These are phyloP conservation scores for Anodontia alba DNA, from an alignment of 2,888 invertebrate genomes.

Conservation along the genomic window DNA sequence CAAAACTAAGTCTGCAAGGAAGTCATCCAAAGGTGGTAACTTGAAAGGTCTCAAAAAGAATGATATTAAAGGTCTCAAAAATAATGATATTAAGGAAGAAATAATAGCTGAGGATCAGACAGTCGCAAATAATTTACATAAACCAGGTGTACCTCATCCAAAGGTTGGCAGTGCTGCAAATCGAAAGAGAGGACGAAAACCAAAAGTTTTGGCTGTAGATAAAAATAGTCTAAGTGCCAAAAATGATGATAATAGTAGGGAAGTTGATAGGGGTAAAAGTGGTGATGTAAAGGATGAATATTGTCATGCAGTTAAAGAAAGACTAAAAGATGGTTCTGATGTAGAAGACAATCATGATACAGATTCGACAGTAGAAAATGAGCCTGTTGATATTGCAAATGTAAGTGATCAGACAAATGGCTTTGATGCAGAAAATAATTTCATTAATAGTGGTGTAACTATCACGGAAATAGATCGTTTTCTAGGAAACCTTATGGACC, in stretches of 20 bases:
- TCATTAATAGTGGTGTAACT: not conserved
- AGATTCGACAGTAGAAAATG: not conserved
- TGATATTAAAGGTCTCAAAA: too few relatives aligned
- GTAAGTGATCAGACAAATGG: not conserved
- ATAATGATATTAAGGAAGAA: not conserved
- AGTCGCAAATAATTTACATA: not conserved
- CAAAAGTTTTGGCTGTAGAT: not conserved
- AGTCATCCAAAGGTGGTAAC: not conserved
- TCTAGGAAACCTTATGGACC: not conserved
- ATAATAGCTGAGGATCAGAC: not conserved
- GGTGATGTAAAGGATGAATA: conserved; percentile 6
- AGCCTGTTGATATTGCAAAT: not conserved
- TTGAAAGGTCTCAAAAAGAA: too few relatives aligned
- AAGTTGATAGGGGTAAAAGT: not conserved
- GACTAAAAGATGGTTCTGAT: not conserved
- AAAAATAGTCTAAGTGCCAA: not conserved
- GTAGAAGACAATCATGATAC: not conserved
- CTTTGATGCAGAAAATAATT: not conserved
- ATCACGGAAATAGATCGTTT: not conserved
- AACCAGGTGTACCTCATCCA: not conserved
- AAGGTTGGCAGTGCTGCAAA: too few relatives aligned
- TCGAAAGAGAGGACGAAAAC: not conserved
- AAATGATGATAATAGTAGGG: not conserved
- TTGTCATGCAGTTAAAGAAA: not conserved
- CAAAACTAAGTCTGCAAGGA: not conserved